Percentiles rank a stretch among this genome's conserved stretches.
phyloP scores from a whole-genome alignment of 30 jellyfish, hydroid and myxozoan species.

The Hydractinia symbiolongicarpus region DNA sequence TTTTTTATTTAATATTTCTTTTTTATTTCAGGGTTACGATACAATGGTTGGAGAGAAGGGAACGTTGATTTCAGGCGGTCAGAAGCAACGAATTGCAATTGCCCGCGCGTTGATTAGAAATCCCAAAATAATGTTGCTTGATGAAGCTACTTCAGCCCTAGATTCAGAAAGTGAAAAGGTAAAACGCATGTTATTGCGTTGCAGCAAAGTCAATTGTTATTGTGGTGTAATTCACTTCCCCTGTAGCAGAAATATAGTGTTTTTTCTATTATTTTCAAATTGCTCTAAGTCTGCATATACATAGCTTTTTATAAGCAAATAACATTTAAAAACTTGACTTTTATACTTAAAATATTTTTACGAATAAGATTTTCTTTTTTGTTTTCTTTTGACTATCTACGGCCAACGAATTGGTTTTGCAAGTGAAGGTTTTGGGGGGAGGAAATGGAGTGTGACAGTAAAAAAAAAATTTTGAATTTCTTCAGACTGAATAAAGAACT shows the following conservation, averaged over 20 bases:
- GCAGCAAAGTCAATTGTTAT: not conserved
- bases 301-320: too few species aligned
- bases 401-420: too few species aligned
- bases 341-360: too few species aligned
- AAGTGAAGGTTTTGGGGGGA: too few species aligned
- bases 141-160: constrained; percentile 44
- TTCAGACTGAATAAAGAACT: too few species aligned
- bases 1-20: not conserved
- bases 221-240: not conserved
- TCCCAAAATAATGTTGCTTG: constrained; percentile 54
- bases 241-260: not conserved
- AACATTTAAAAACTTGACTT: too few species aligned
- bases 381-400: too few species aligned
- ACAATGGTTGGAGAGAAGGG: constrained; percentile 93
- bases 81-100: constrained; percentile 86
- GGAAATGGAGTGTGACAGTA: too few species aligned
- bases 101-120: constrained; percentile 93
- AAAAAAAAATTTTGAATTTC: too few species aligned
- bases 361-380: too few species aligned
- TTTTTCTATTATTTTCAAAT: not conserved
- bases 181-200: not conserved
- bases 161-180: constrained; percentile 46
- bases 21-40: constrained; percentile 60
- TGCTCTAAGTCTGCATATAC: too few species aligned
- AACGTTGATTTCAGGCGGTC: constrained; percentile 93